Conservation (phyloP, 2,888 invertebrate species). For the Leistus spinibarbis region DNA sequence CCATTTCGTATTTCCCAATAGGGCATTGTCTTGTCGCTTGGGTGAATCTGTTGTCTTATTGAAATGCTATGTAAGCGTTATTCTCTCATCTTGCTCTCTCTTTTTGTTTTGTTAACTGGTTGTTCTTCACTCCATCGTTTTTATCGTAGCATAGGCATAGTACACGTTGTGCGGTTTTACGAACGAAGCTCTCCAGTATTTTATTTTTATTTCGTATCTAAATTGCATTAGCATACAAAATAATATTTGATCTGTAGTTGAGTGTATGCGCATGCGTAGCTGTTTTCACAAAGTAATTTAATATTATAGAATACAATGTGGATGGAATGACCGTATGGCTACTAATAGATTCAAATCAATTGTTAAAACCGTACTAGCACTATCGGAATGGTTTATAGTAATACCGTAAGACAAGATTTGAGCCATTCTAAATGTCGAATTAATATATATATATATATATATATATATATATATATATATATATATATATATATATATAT, state of each 20-base stretch:
- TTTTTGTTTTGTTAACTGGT: constrained; percentile 7
- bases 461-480: too few species aligned
- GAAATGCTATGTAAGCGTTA: constrained; percentile 8
- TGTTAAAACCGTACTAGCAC: not conserved
- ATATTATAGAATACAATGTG: not conserved
- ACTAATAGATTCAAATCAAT: not conserved
- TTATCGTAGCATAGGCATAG: not conserved
- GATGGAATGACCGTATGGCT: not conserved
- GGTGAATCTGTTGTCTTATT: constrained; percentile 6
- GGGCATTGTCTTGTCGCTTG: constrained; percentile 1
- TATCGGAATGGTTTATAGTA: too few species aligned
- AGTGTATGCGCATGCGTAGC: not conserved
- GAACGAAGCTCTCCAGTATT: not conserved
- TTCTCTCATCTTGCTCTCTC: not conserved
- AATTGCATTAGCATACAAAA: constrained; percentile 35
- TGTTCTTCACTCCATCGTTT: not conserved
- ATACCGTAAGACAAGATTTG: too few species aligned
- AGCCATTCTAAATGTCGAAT: too few species aligned
- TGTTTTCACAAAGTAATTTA: not conserved
- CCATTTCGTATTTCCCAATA: not conserved
- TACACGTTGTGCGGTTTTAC: not conserved
- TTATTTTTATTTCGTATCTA: constrained; percentile 32
- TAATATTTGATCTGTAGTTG: constrained; percentile 21
- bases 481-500: too few species aligned
- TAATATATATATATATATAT: too few species aligned